These are phyloP conservation scores for Brotula barbata DNA, from an alignment of 2,797 vertebrate species.

Conservation along the genomic window DNA sequence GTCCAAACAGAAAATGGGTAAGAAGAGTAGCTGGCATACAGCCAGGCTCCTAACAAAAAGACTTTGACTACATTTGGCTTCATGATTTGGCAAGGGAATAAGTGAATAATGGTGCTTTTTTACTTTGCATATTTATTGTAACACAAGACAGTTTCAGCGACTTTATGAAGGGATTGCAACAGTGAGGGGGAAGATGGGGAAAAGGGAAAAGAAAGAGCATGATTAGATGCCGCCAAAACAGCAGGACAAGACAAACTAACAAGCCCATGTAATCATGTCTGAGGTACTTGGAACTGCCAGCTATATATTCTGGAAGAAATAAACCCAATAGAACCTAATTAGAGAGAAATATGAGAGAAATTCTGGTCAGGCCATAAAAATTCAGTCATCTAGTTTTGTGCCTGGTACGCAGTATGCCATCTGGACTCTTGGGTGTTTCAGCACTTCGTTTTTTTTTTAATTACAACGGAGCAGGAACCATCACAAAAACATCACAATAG, in stretches of 20 bases:
- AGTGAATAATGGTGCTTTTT: not conserved
- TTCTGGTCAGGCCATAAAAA: not conserved
- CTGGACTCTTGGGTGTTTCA: conserved; percentile 16
- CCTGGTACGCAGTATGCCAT: conserved; percentile 1
- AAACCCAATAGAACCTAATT: no score
- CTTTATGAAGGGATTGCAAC: not conserved
- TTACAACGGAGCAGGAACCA: not conserved
- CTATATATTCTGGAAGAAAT: no score
- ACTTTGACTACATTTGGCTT: not conserved
- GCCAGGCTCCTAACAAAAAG: not conserved
- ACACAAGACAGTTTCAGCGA: no score
- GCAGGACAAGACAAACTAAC: no score
- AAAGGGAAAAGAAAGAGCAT: no score
- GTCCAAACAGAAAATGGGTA: conserved; percentile 29
- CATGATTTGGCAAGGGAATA: not conserved
- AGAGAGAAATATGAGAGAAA: not conserved
- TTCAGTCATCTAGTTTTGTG: conserved; percentile 15
- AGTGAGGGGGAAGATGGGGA: no score
- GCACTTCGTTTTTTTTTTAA: conserved; percentile 9
- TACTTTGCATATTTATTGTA: not conserved
- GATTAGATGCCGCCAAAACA: no score
- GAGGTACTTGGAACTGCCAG: no score
- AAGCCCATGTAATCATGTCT: no score
- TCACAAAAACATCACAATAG: conserved; percentile 21
- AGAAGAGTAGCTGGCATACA: conserved; percentile 7